These are phyloP conservation scores for Amitus sp. DNA, from an alignment of 2,888 invertebrate species.

Conservation along the genomic window DNA sequence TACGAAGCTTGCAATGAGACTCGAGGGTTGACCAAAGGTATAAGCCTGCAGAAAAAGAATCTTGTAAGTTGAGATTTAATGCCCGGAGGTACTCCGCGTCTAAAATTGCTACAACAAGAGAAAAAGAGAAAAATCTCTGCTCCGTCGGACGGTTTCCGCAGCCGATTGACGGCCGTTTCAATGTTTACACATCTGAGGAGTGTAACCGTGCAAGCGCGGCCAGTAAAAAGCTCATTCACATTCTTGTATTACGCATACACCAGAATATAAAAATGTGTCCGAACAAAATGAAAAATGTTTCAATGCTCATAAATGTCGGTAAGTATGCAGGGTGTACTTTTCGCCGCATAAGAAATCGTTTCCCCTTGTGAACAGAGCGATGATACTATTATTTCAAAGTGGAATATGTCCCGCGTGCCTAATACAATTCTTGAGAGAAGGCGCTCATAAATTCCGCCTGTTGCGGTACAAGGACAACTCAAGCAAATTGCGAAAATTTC, in stretches of 20 bases:
- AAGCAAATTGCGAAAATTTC: not conserved
- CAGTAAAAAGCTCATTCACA: constrained; percentile 19
- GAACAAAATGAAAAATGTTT: not conserved
- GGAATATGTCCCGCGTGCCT: constrained; percentile 61
- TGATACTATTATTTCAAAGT: constrained; percentile 61
- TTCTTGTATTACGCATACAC: not conserved
- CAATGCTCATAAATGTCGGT: no score
- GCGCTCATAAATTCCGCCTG: constrained; percentile 53
- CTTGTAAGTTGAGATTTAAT: constrained; percentile 23
- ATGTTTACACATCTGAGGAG: constrained; percentile 59
- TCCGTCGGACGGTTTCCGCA: constrained; percentile 7
- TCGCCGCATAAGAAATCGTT: no score
- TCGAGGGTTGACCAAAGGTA: no score
- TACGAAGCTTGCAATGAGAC: no score
- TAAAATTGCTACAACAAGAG: constrained; percentile 14
- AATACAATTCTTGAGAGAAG: constrained; percentile 39
- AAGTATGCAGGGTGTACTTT: no score
- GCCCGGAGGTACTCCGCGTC: constrained; percentile 19
- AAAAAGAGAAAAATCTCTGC: constrained; percentile 12
- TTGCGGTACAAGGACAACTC: constrained; percentile 33
- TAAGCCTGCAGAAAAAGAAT: not conserved
- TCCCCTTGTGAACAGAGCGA: no score
- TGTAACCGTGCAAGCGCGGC: constrained; percentile 34
- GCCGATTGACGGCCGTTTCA: constrained; percentile 54
- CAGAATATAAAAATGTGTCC: not conserved